Evolutionary conservation across 2,113 vertebrate genomes (phyloP).

Genomic region (Heteronetta atricapilla): DNA sequence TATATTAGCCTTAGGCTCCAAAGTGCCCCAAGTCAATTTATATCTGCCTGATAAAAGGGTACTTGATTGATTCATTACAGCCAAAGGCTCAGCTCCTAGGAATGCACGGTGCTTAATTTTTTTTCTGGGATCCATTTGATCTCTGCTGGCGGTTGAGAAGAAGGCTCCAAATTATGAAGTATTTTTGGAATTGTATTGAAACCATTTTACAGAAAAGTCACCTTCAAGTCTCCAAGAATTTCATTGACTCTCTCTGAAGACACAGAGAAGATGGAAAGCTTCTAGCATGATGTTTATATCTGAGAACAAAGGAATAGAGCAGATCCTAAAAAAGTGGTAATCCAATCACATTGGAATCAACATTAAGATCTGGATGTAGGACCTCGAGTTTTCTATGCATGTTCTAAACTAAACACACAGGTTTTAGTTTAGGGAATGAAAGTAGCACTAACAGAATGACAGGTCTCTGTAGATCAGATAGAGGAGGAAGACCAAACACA

Average conservation of each 20-base stretch:
- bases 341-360: neutral
- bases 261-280: neutral
- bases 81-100: slow-evolving; percentile 47
- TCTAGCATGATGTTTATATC: neutral
- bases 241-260: neutral
- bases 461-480: neutral
- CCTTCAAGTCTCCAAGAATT: slow-evolving; percentile 21
- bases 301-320: neutral
- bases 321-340: neutral
- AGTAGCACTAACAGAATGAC: neutral
- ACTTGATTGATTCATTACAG: slow-evolving; percentile 35
- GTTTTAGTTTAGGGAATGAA: neutral
- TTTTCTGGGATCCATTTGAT: slow-evolving; percentile 45
- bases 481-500: neutral
- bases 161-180: slow-evolving; percentile 39
- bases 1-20: neutral
- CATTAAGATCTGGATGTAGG: neutral
- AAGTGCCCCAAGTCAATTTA: slow-evolving; percentile 20
- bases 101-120: slow-evolving; percentile 14
- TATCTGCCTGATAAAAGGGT: slow-evolving; percentile 40
- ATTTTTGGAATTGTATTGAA: slow-evolving; percentile 46
- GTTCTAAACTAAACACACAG: neutral
- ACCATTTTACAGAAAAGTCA: slow-evolving; percentile 37
- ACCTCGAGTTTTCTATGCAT: neutral
- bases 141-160: slow-evolving; percentile 29